These are phyloP conservation scores for Cyprinodon brontotheroides DNA, from an alignment of 2,113 vertebrate species.

Conservation along the genomic window DNA sequence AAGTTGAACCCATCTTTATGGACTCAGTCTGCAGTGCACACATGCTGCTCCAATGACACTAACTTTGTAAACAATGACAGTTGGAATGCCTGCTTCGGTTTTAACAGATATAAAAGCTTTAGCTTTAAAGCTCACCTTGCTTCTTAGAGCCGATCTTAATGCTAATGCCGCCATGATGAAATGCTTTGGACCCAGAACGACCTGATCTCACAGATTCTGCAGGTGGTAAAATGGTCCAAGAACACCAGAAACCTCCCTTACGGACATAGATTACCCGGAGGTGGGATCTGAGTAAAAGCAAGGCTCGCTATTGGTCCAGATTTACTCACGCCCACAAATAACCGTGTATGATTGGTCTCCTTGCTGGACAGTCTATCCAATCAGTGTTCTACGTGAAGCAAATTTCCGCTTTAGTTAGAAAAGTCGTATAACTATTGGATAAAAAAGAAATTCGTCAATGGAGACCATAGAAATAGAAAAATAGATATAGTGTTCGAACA, in stretches of 20 bases:
- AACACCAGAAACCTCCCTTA: background rate
- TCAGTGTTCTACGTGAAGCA: accelerated
- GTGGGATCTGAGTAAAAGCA: conserved; percentile 9
- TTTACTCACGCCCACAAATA: background rate
- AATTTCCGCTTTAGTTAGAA: conserved; percentile 8
- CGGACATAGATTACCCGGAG: conserved; percentile 9
- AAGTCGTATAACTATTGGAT: conserved; percentile 32
- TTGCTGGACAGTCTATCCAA: background rate
- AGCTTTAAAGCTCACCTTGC: conserved; percentile 65
- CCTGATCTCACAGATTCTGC: background rate
- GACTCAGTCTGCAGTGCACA: background rate
- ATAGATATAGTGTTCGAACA: background rate
- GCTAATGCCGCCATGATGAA: conserved; percentile 71
- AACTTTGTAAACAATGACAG: conserved; percentile 39
- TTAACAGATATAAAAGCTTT: background rate
- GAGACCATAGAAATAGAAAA: background rate
- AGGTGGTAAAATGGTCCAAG: conserved; percentile 7
- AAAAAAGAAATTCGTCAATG: background rate
- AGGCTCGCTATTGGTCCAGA: conserved; percentile 21
- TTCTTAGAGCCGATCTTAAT: conserved; percentile 69
- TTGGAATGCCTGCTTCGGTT: background rate
- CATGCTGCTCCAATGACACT: conserved; percentile 23
- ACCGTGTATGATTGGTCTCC: conserved; percentile 16
- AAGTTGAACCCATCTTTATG: background rate
- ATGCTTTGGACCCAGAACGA: background rate